phyloP scores from a whole-genome alignment of 2,888 invertebrate species.

The Caenorhabditis panamensis region DNA sequence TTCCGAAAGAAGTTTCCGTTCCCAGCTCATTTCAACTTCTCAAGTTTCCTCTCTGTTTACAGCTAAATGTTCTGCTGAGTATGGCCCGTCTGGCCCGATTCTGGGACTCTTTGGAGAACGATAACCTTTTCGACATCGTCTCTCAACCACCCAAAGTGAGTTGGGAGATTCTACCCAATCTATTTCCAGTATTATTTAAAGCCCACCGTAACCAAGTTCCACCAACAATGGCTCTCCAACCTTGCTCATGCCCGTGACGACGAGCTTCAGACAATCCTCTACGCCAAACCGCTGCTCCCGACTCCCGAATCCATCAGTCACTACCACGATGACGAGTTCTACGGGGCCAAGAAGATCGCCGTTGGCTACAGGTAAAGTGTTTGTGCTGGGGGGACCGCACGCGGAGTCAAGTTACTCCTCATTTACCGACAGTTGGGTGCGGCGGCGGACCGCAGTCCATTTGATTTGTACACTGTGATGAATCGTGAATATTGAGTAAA shows the following conservation, averaged over 20 bases:
- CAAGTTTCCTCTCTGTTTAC: background rate
- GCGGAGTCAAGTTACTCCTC: conserved; percentile 25
- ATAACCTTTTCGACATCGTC: conserved; percentile 52
- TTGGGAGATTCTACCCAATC: background rate
- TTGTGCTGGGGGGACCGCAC: conserved; percentile 18
- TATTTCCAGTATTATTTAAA: conserved; percentile 1
- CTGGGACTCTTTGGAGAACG: conserved; percentile 70
- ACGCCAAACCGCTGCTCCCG: conserved; percentile 74
- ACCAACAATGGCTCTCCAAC: conserved; percentile 67
- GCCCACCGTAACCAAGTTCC: conserved; percentile 47
- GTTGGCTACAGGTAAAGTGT: conserved; percentile 53
- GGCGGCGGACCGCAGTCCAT: conserved; percentile 28
- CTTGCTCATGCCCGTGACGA: conserved; percentile 66
- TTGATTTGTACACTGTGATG: background rate
- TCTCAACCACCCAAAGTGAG: conserved; percentile 42
- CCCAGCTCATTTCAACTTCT: background rate
- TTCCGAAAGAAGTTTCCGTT: background rate
- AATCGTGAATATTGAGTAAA: too few species aligned
- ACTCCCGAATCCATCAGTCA: conserved; percentile 47
- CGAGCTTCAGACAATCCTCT: conserved; percentile 75
- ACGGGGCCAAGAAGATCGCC: conserved; percentile 50
- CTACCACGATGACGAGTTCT: conserved; percentile 42
- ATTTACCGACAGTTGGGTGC: conserved; percentile 27
- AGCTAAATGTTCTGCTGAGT: conserved; percentile 39
- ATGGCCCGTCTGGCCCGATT: conserved; percentile 65